Conservation (phyloP, 2,113 vertebrate species). For the Thunnus thynnus region DNA sequence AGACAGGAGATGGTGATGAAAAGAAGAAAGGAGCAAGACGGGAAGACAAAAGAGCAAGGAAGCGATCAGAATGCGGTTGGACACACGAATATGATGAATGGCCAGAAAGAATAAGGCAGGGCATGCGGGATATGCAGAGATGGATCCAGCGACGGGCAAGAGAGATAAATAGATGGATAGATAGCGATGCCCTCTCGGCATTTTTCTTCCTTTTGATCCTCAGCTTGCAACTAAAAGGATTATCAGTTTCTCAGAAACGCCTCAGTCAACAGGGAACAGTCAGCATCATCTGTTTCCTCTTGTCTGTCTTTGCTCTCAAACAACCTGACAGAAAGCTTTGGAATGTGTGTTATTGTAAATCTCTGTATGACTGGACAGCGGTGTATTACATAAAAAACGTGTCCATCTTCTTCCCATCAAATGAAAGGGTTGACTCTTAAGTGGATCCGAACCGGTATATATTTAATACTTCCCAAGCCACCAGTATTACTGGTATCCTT, state of each 20-base stretch:
- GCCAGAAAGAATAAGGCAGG: constrained; percentile 60
- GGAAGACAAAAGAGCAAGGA: constrained; percentile 56
- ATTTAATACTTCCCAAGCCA: background rate
- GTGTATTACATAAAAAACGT: background rate
- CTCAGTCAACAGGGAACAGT: constrained; percentile 67
- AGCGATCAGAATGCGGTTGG: constrained; percentile 63
- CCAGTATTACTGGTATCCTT: constrained; percentile 3
- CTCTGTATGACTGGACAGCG: constrained; percentile 14
- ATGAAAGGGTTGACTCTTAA: background rate
- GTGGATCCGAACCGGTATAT: too few species aligned
- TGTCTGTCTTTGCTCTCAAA: constrained; percentile 44
- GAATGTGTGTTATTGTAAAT: constrained; percentile 19
- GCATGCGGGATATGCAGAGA: constrained; percentile 60
- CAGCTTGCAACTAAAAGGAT: constrained; percentile 68
- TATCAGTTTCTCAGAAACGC: constrained; percentile 65
- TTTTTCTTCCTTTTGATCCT: constrained; percentile 74
- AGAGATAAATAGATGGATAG: constrained; percentile 68
- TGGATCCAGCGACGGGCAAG: constrained; percentile 43
- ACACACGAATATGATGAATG: constrained; percentile 69
- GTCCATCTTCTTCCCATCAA: background rate
- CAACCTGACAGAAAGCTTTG: constrained; percentile 32
- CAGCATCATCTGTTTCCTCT: constrained; percentile 61
- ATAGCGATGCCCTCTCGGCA: constrained; percentile 55
- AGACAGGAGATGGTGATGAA: constrained; percentile 40
- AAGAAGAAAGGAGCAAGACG: constrained; percentile 51